Base-by-base conservation (phyloP, 2,888 invertebrate genomes). In the Drosophila nigritarsus region DNA sequence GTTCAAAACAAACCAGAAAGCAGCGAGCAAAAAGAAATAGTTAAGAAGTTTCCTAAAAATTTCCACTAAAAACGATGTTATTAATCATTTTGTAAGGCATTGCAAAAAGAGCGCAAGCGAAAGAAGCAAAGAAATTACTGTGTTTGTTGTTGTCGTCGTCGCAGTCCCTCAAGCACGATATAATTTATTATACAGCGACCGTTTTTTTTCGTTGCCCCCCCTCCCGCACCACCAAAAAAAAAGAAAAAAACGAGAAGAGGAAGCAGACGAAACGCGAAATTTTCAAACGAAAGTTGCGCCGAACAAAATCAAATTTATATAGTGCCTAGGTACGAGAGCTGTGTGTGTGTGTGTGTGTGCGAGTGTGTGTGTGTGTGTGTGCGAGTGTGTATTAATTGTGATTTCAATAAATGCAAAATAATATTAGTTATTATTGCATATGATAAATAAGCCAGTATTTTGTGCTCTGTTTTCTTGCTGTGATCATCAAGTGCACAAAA, bases 131-230 rank as follows among this genome's bases (percentile, higher is more conserved):
- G 48, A 78, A 72, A 76, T 70, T 68, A 50, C 55, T 55, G 32
- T 38, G 2, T 50, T 32, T 56, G n/a, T 62, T 76, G 51, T 56
- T 73, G 69, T 49, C 40, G n/a, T 63, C 32, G 32, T 3, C 71
- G 60, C 55, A 1, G 24, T 24, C 58, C 38, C 55, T 38, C 55
- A 70, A 65, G 53, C 83, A 51, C 72, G 72, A 69, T 56, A 70
- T 73, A 83, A 84, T 82, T 83, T 80, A 87, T 82, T 75, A 75
- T 73, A 78, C 69, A 72, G 79, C 73, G 79, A 82, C 83, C 73
- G 73, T 74, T 73, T 76, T 77, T 76, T 76, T 68, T 59, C n/a
- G 51, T 51, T 50, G 65, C 34, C 24, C 32, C 56, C 30, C 29
- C n/a, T n/a, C n/a, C n/a, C n/a, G n/a, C n/a, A n/a, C n/a, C 9